These are phyloP conservation scores for Salpingus planirostris DNA, from an alignment of 2,888 invertebrate genomes.

Conservation along the genomic window DNA sequence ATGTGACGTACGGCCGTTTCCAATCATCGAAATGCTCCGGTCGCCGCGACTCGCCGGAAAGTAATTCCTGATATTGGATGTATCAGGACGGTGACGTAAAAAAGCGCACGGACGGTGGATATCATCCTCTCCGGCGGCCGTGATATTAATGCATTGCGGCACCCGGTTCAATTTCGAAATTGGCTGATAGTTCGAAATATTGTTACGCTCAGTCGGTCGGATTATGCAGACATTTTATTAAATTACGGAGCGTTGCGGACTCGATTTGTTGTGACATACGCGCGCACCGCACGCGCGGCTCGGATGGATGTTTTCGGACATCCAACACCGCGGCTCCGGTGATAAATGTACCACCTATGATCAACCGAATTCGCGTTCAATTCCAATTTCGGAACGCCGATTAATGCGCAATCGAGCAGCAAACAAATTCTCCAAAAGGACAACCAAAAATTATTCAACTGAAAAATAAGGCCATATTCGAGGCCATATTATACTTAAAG, in stretches of 20 bases:
- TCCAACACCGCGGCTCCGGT: too few species aligned
- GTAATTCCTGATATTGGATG: constrained; percentile 10
- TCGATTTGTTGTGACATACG: constrained; percentile 22
- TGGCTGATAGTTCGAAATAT: constrained; percentile 31
- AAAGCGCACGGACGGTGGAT: constrained; percentile 2
- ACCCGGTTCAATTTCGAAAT: constrained; percentile 26
- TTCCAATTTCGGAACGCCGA: too few species aligned
- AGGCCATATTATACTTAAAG: too few species aligned
- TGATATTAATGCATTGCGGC: constrained; percentile 26
- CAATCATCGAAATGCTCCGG: background rate
- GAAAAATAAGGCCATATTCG: too few species aligned
- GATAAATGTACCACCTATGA: too few species aligned
- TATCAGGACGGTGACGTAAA: constrained; percentile 10
- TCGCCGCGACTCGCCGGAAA: background rate
- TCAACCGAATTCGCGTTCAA: too few species aligned
- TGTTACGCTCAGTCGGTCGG: constrained; percentile 28
- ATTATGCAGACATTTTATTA: constrained; percentile 32
- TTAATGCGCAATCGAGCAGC: too few species aligned
- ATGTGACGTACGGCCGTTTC: too few species aligned
- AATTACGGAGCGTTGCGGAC: constrained; percentile 23
- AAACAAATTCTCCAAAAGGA: too few species aligned
- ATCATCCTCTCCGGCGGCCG: constrained; percentile 19
- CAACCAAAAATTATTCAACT: too few species aligned
- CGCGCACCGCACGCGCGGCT: constrained; percentile 12
- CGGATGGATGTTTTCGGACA: constrained; percentile 16